Percentiles rank a stretch among this genome's conserved stretches.
phyloP scores from a whole-genome alignment of 2,797 vertebrate genomes.

The Intellagama lesueurii region DNA sequence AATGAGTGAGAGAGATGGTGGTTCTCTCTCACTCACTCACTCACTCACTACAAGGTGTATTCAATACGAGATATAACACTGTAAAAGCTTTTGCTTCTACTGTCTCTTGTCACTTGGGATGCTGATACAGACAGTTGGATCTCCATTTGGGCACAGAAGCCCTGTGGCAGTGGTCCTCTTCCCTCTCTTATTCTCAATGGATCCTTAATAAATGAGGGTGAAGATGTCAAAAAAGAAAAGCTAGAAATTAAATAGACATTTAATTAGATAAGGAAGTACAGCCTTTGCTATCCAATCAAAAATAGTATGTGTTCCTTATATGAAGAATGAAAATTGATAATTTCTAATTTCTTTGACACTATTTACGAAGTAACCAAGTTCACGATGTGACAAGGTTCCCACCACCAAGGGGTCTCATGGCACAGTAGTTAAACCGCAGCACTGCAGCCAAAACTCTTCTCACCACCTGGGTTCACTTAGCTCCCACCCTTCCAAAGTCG shows the following conservation, averaged over 20 bases:
- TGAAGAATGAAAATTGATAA: background rate
- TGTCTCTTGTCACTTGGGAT: background rate
- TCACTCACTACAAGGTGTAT: too few relatives aligned
- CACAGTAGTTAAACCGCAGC: too few relatives aligned
- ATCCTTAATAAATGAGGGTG: background rate
- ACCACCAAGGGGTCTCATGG: background rate
- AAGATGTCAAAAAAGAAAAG: background rate
- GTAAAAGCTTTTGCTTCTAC: too few relatives aligned
- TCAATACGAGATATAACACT: too few relatives aligned
- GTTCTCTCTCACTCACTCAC: too few relatives aligned
- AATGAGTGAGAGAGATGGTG: too few relatives aligned
- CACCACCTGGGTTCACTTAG: too few relatives aligned
- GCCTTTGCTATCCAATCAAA: background rate
- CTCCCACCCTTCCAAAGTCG: too few relatives aligned
- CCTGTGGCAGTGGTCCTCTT: background rate
- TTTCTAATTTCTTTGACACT: background rate
- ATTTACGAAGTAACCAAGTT: conserved; percentile 1
- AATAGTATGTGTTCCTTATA: background rate
- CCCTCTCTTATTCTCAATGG: too few relatives aligned
- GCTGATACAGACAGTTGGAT: background rate
- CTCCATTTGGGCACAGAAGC: background rate
- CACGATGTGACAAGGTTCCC: background rate
- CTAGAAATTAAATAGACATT: background rate
- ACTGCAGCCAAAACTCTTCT: too few relatives aligned
- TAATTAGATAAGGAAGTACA: background rate